These are phyloP conservation scores for Heliconius hewitsoni DNA, from an alignment of 1,140 invertebrate genomes.

Conservation along the genomic window DNA sequence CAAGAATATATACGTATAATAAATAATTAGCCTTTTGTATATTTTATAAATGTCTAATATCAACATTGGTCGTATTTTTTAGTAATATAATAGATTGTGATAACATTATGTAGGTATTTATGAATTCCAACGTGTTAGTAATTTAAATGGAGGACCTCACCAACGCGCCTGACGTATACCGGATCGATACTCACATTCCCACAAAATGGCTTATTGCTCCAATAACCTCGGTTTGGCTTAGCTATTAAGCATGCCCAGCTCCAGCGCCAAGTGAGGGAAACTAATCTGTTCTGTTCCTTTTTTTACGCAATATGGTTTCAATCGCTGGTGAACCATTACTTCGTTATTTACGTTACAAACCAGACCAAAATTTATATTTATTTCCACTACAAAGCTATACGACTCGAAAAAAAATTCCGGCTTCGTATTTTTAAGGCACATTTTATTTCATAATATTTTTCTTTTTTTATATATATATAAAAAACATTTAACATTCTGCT, in stretches of 20 bases:
- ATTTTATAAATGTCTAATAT: too few relatives aligned
- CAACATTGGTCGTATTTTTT: too few relatives aligned
- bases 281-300: constrained; percentile 16
- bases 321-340: constrained; percentile 22
- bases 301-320: constrained; percentile 32
- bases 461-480: background rate
- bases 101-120: background rate
- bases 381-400: background rate
- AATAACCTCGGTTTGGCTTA: constrained; percentile 36
- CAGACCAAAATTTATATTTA: background rate
- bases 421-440: background rate
- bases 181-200: constrained; percentile 35
- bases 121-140: background rate
- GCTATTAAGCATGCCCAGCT: constrained; percentile 34
- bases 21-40: too few relatives aligned
- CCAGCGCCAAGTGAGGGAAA: constrained; percentile 28
- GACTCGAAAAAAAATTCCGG: background rate
- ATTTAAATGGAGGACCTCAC: background rate
- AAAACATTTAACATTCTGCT: background rate
- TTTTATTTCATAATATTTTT: background rate
- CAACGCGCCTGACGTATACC: constrained; percentile 26
- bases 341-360: constrained; percentile 5
- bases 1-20: too few relatives aligned
- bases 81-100: too few relatives aligned
- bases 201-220: constrained; percentile 41